Evolutionary conservation across 2,113 vertebrate genomes (phyloP).

Genomic region (Sorex fumeus): DNA sequence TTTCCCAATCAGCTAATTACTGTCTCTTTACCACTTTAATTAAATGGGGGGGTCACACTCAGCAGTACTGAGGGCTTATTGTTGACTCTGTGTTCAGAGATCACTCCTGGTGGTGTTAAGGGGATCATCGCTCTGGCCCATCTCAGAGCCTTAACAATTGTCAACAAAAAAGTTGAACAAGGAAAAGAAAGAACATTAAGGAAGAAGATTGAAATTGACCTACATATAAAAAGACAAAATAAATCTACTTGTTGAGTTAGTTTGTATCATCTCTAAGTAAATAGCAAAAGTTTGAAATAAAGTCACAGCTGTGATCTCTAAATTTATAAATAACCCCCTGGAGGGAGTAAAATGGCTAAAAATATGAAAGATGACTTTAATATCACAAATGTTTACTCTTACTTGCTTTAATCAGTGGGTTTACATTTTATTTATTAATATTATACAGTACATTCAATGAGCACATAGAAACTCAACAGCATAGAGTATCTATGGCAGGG

Average conservation of each 20-base stretch:
- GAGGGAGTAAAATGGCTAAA: background rate
- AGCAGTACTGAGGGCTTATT: no score
- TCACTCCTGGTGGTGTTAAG: no score
- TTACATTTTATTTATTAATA: background rate
- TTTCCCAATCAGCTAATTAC: constrained; percentile 17
- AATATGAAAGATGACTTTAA: background rate
- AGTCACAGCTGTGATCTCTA: background rate
- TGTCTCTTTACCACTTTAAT: background rate
- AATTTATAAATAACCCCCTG: background rate
- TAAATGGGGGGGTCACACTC: background rate
- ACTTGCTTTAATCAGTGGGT: background rate
- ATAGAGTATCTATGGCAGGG: background rate
- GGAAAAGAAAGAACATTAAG: background rate
- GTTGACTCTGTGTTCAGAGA: no score
- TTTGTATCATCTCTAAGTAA: background rate
- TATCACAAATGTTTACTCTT: background rate
- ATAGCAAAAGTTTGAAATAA: background rate
- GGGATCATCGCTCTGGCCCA: no score
- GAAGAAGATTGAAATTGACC: background rate
- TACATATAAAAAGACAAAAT: background rate
- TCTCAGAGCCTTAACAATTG: no score
- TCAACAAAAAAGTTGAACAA: background rate
- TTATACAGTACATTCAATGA: background rate
- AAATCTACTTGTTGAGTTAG: background rate
- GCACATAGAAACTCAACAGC: background rate